Conservation (phyloP, 2,888 invertebrate species). For the Cosmia trapezina region DNA sequence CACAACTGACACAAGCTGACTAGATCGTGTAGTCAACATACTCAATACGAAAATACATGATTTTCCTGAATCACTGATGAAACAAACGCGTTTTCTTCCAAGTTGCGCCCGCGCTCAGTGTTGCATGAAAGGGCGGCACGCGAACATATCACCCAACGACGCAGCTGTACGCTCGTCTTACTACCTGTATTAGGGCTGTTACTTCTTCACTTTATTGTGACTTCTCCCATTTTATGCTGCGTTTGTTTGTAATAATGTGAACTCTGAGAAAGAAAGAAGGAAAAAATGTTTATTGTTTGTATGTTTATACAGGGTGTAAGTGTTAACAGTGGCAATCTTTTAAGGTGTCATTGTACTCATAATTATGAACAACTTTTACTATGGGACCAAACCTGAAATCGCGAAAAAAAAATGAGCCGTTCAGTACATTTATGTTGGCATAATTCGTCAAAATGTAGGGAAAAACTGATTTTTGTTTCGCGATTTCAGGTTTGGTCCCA, state of each 20-base stretch:
- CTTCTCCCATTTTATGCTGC: constrained; percentile 10
- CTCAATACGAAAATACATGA: neutral
- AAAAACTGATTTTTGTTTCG: too few species aligned
- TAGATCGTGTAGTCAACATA: neutral
- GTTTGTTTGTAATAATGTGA: neutral
- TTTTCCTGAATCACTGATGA: neutral
- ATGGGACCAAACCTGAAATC: too few species aligned
- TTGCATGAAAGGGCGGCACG: constrained; percentile 44
- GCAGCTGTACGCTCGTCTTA: constrained; percentile 38
- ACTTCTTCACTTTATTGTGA: constrained; percentile 49
- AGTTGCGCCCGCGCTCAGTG: constrained; percentile 7
- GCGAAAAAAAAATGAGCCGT: too few species aligned
- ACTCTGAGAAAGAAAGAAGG: neutral
- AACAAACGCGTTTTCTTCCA: neutral
- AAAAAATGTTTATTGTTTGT: neutral
- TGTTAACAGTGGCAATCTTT: too few species aligned
- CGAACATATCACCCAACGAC: constrained; percentile 34
- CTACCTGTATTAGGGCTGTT: constrained; percentile 32
- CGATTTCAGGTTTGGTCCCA: too few species aligned
- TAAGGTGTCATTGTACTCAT: too few species aligned
- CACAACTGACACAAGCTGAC: neutral
- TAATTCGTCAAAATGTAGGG: too few species aligned
- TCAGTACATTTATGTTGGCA: too few species aligned
- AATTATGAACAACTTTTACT: too few species aligned
- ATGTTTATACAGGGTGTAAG: neutral